Evolutionary conservation across 2,797 vertebrate species (phyloP).

Genomic region (Glyptemys insculpta): DNA sequence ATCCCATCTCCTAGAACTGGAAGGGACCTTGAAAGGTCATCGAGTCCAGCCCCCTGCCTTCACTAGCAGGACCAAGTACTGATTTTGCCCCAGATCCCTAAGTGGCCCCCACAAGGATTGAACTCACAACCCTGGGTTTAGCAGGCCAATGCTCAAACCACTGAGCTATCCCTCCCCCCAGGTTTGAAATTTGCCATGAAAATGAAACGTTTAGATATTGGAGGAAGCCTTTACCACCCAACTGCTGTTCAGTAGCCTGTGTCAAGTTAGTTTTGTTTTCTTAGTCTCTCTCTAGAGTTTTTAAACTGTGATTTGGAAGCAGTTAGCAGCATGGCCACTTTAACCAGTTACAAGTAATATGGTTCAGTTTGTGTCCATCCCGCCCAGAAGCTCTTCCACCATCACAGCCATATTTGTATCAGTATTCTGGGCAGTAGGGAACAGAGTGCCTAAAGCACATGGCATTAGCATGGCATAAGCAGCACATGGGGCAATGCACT

Average conservation of each 20-base stretch:
- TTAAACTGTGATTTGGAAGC: not conserved
- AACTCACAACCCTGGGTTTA: too few relatives aligned
- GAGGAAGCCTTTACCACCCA: not conserved
- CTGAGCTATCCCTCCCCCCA: too few relatives aligned
- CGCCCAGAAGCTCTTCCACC: not conserved
- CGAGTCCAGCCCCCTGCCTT: too few relatives aligned
- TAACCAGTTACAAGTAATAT: not conserved
- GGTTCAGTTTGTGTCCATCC: not conserved
- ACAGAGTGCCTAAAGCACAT: not conserved
- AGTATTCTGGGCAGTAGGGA: not conserved
- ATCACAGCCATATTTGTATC: not conserved
- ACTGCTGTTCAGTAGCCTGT: not conserved
- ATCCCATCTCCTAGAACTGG: too few relatives aligned
- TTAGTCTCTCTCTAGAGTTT: not conserved
- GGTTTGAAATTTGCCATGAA: not conserved
- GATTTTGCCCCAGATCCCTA: too few relatives aligned
- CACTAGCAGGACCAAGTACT: too few relatives aligned
- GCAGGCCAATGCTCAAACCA: too few relatives aligned
- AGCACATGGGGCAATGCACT: not conserved
- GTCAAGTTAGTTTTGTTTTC: not conserved
- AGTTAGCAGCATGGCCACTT: not conserved
- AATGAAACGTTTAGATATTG: not conserved
- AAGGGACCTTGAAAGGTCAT: too few relatives aligned
- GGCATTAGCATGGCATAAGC: too few relatives aligned
- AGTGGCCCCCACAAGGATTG: too few relatives aligned